Conservation (phyloP, 1,140 invertebrate species). For the Drosophila malerkotliana region DNA sequence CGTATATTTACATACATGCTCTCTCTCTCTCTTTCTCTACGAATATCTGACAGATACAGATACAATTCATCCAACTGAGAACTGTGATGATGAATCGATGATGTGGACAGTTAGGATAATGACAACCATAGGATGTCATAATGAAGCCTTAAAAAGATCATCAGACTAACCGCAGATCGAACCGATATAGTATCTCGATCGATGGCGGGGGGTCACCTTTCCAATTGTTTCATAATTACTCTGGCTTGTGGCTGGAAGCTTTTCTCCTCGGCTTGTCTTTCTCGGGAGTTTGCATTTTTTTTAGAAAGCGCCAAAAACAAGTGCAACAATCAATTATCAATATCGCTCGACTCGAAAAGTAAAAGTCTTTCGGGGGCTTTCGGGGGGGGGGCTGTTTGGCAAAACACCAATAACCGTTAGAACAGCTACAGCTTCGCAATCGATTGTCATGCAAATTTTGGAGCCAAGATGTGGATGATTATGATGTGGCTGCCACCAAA, state of each 20-base stretch:
- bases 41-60: background rate
- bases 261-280: background rate
- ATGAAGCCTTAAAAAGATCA: slow-evolving; percentile 41
- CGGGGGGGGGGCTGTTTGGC: background rate
- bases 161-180: background rate
- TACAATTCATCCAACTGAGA: background rate
- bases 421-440: slow-evolving; percentile 55
- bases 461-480: background rate
- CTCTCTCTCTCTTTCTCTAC: background rate
- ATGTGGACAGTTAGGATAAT: slow-evolving; percentile 33
- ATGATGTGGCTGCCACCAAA: slow-evolving; percentile 28
- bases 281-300: slow-evolving; percentile 28
- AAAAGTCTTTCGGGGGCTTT: slow-evolving; percentile 45
- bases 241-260: slow-evolving; percentile 1
- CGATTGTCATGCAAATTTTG: slow-evolving; percentile 52
- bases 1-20: slow-evolving; percentile 29
- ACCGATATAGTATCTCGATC: background rate
- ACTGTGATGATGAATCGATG: background rate
- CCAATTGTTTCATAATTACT: slow-evolving; percentile 75
- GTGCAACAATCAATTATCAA: slow-evolving; percentile 21
- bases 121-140: slow-evolving; percentile 16
- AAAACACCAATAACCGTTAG: slow-evolving; percentile 63
- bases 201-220: slow-evolving; percentile 55
- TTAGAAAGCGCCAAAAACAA: slow-evolving; percentile 77
- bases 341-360: slow-evolving; percentile 34